These are phyloP conservation scores for Trissolcus japonicus DNA, from an alignment of 2,888 invertebrate genomes.

Conservation along the genomic window DNA sequence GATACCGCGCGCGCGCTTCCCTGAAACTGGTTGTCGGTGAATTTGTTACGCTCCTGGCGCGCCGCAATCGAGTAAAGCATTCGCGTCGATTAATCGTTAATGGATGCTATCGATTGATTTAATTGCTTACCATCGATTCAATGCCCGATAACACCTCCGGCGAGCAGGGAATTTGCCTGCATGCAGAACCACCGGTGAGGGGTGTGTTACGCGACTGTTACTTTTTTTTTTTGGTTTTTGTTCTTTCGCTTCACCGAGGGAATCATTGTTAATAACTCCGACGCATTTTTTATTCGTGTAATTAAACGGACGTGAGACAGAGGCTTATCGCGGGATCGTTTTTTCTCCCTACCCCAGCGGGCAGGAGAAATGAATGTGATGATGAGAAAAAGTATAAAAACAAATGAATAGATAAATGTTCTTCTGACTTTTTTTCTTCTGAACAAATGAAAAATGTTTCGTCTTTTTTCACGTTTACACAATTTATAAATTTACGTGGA, in stretches of 20 bases:
- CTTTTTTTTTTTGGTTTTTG: slow-evolving; percentile 28
- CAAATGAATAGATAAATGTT: too few relatives aligned
- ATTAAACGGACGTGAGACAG: slow-evolving; percentile 31
- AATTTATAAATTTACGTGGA: too few relatives aligned
- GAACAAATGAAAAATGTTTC: too few relatives aligned
- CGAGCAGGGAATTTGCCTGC: slow-evolving; percentile 37
- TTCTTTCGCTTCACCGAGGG: slow-evolving; percentile 12
- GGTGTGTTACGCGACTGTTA: neutral
- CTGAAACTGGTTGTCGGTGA: slow-evolving; percentile 51
- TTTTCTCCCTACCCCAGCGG: neutral
- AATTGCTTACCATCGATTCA: slow-evolving; percentile 52
- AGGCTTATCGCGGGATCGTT: slow-evolving; percentile 20
- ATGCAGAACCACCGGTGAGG: slow-evolving; percentile 7
- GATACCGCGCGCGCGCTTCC: slow-evolving; percentile 37
- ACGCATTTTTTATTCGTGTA: slow-evolving; percentile 32
- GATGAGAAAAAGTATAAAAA: too few relatives aligned
- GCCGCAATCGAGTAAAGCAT: slow-evolving; percentile 56
- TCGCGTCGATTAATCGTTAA: slow-evolving; percentile 57
- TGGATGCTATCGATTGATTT: slow-evolving; percentile 58
- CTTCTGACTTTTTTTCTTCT: too few relatives aligned
- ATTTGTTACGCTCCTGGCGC: slow-evolving; percentile 53
- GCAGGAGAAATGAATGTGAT: slow-evolving; percentile 1
- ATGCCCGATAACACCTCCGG: slow-evolving; percentile 39
- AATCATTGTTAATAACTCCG: slow-evolving; percentile 44
- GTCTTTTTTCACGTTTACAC: too few relatives aligned